Conservation (phyloP, 1,140 invertebrate genomes). For the Helicoverpa zea region DNA sequence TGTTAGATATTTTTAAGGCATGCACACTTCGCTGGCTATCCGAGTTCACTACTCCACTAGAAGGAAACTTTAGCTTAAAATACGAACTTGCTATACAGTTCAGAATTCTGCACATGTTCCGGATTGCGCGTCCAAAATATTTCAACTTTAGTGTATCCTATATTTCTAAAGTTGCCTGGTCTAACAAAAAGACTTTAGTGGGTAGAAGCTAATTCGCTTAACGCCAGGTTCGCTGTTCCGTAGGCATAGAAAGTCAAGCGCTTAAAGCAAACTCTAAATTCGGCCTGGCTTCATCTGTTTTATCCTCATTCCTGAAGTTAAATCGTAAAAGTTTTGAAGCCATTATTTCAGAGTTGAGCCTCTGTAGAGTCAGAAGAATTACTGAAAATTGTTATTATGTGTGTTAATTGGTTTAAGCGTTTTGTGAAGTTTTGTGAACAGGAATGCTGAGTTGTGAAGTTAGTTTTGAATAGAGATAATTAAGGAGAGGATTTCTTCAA, state of each 20-base stretch:
- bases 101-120: neutral
- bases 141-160: constrained; percentile 12
- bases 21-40: constrained; percentile 45
- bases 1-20: constrained; percentile 51
- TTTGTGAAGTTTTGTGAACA: too few species aligned
- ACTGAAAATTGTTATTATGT: neutral
- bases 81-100: constrained; percentile 12
- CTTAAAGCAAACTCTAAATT: constrained; percentile 4
- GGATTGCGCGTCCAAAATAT: neutral
- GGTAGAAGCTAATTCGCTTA: constrained; percentile 2
- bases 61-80: constrained; percentile 43
- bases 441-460: too few species aligned
- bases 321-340: constrained; percentile 25
- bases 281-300: constrained; percentile 15
- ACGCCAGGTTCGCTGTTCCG: neutral
- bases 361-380: neutral
- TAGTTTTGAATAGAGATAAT: too few species aligned
- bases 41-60: constrained; percentile 25
- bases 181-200: neutral
- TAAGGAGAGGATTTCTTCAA: too few species aligned
- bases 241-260: constrained; percentile 4
- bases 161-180: constrained; percentile 1
- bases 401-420: neutral
- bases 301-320: constrained; percentile 27
- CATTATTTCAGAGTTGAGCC: constrained; percentile 10